These are phyloP conservation scores for Hyles euphorbiae DNA, from an alignment of 1,140 invertebrate species.

Conservation along the genomic window DNA sequence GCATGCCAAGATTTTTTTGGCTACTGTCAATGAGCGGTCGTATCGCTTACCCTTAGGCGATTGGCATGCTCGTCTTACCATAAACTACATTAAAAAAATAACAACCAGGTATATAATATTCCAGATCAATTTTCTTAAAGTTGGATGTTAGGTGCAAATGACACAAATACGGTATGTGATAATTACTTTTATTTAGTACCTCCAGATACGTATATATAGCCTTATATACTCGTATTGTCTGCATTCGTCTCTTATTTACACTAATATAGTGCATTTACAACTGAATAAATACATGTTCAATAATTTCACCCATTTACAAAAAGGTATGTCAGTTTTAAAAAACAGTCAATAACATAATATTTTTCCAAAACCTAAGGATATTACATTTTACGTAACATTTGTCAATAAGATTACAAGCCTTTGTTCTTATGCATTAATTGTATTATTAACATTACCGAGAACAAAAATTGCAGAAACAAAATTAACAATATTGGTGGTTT, in stretches of 20 bases:
- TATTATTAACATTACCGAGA: background rate
- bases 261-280: conserved; percentile 71
- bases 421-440: background rate
- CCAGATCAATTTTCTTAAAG: too few species aligned
- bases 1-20: too few species aligned
- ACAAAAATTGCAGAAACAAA: conserved; percentile 11
- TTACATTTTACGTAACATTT: too few species aligned
- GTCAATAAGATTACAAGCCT: conserved; percentile 1
- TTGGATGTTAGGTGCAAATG: conserved; percentile 4
- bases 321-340: background rate
- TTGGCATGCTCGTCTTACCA: too few species aligned
- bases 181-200: conserved; percentile 68
- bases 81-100: too few species aligned
- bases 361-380: too few species aligned
- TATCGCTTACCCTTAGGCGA: too few species aligned
- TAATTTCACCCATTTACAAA: conserved; percentile 7
- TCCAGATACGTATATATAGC: conserved; percentile 43
- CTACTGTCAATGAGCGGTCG: too few species aligned
- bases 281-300: conserved; percentile 35
- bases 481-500: conserved; percentile 33
- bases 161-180: conserved; percentile 30
- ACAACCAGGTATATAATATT: too few species aligned
- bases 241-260: conserved; percentile 58
- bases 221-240: conserved; percentile 37
- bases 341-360: background rate